Conservation (phyloP, 2,797 vertebrate genomes). For the Podarcis siculus region DNA sequence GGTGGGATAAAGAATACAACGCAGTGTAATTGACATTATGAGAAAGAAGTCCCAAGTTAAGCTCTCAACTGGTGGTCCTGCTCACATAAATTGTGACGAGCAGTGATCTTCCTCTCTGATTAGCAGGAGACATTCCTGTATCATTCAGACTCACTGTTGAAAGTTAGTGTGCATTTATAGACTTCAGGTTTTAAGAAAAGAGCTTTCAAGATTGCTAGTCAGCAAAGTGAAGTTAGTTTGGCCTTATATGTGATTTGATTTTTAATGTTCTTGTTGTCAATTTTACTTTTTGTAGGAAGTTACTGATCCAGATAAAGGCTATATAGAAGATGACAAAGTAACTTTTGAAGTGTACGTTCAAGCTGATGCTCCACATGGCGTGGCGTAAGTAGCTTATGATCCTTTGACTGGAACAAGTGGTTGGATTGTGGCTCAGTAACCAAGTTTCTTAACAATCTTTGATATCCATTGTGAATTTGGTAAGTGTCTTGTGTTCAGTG, state of each 20-base stretch:
- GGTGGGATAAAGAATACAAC: background rate
- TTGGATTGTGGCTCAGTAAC: background rate
- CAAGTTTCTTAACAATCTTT: background rate
- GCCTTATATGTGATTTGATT: background rate
- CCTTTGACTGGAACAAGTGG: background rate
- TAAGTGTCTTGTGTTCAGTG: background rate
- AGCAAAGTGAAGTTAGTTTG: background rate
- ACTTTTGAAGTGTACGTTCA: conserved; percentile 98
- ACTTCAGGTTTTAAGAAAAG: background rate
- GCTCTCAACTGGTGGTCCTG: background rate
- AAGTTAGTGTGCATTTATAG: background rate
- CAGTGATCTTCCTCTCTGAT: background rate
- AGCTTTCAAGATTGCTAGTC: background rate
- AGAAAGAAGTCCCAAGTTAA: background rate
- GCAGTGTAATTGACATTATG: background rate
- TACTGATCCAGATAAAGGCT: conserved; percentile 97
- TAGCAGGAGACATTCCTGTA: background rate
- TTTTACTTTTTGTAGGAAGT: conserved; percentile 85
- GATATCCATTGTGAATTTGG: background rate
- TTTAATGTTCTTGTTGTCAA: background rate
- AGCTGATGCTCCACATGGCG: conserved; percentile 97
- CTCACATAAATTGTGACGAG: background rate
- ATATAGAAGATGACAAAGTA: conserved; percentile 97
- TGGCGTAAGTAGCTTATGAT: conserved; percentile 87
- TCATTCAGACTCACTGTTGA: background rate